A percentile compares a stretch with the other conserved stretches of the same genome.
Conservation (phyloP, 1,140 invertebrate species). For the Drosophila hydei region DNA sequence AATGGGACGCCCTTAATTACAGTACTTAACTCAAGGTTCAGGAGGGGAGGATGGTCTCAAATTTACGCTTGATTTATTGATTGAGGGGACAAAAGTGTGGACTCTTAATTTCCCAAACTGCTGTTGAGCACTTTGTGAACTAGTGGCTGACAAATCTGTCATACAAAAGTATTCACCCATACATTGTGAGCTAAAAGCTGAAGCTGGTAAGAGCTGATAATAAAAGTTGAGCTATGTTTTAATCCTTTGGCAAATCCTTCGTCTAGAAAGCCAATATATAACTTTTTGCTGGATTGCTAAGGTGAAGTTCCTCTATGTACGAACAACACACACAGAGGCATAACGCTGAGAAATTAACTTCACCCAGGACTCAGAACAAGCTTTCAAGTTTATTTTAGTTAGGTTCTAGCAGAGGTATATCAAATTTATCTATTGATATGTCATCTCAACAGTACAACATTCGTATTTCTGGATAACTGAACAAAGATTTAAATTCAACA, state of each 20-base stretch:
- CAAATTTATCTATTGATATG: too few species aligned
- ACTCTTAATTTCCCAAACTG: background rate
- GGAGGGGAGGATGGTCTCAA: conserved; percentile 14
- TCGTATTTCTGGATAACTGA: too few species aligned
- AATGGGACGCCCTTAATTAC: conserved; percentile 31
- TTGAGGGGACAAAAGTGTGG: background rate
- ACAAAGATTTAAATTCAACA: too few species aligned
- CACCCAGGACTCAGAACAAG: conserved; percentile 28
- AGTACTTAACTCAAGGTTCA: conserved; percentile 9
- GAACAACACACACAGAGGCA: conserved; percentile 7
- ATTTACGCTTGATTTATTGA: conserved; percentile 31
- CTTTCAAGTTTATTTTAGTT: conserved; percentile 32
- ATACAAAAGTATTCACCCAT: background rate
- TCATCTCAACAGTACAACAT: too few species aligned
- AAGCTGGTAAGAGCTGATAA: background rate
- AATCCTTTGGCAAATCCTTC: conserved; percentile 22
- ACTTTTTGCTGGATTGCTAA: conserved; percentile 11
- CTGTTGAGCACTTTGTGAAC: conserved; percentile 3
- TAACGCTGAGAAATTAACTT: conserved; percentile 37
- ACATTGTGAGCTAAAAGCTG: conserved; percentile 3
- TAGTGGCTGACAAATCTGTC: conserved; percentile 1
- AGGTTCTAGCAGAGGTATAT: background rate
- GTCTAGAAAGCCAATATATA: conserved; percentile 13
- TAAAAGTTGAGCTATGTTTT: conserved; percentile 12
- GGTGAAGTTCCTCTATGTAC: conserved; percentile 22